These are phyloP conservation scores for Sciurus carolinensis DNA, from an alignment of 2,797 vertebrate species.

Conservation along the genomic window DNA sequence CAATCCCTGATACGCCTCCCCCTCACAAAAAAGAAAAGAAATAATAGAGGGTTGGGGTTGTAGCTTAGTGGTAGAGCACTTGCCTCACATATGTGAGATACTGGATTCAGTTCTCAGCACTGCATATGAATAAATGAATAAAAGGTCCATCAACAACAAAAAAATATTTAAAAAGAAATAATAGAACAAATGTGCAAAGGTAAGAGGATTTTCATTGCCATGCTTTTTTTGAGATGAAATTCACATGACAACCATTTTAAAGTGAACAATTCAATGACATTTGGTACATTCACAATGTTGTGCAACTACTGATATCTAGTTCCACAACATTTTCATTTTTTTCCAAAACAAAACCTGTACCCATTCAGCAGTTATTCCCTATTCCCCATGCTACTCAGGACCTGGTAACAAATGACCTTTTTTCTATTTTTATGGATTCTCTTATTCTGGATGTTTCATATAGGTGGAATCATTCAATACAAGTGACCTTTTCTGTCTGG, in stretches of 20 bases:
- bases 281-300: slow-evolving; percentile 26
- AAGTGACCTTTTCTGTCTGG: slow-evolving; percentile 20
- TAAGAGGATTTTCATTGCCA: neutral
- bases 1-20: too few species aligned
- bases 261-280: slow-evolving; percentile 23
- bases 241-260: slow-evolving; percentile 15
- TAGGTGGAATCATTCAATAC: neutral
- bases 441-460: slow-evolving; percentile 41
- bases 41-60: too few species aligned
- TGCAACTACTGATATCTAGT: neutral
- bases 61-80: too few species aligned
- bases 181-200: slow-evolving; percentile 26
- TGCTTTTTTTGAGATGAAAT: slow-evolving; percentile 47
- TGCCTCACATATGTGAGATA: too few species aligned
- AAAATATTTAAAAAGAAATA: neutral
- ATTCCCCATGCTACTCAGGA: neutral
- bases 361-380: neutral
- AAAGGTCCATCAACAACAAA: too few species aligned
- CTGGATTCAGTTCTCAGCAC: too few species aligned
- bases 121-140: too few species aligned
- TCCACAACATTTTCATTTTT: slow-evolving; percentile 47
- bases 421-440: slow-evolving; percentile 17
- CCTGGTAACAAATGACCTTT: neutral
- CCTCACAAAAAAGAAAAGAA: too few species aligned
- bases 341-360: slow-evolving; percentile 51